Conservation (phyloP, 2,113 vertebrate genomes). For the Hyla sarda region DNA sequence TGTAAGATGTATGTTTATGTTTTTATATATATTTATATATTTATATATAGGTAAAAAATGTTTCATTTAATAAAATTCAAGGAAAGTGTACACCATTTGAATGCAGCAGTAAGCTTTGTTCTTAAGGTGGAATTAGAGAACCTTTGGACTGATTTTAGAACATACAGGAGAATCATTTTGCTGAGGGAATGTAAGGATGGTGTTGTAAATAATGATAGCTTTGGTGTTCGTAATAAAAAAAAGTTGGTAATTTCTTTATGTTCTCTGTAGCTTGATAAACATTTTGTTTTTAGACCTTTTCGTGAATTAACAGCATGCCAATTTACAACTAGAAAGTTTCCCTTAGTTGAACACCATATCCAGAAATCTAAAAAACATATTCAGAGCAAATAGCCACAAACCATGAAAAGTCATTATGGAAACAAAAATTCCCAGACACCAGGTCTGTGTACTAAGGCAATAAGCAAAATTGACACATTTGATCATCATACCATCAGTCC, state of each 20-base stretch:
- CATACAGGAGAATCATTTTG: constrained; percentile 53
- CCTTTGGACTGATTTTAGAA: constrained; percentile 49
- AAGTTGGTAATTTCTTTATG: constrained; percentile 69
- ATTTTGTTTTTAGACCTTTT: neutral
- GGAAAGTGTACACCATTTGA: constrained; percentile 67
- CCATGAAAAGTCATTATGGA: neutral
- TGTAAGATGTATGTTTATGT: constrained; percentile 70
- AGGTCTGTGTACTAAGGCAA: constrained; percentile 33
- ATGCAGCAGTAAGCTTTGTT: constrained; percentile 66
- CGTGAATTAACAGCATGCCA: constrained; percentile 18
- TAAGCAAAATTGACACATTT: neutral
- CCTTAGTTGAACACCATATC: neutral
- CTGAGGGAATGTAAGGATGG: constrained; percentile 36
- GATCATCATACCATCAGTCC: neutral
- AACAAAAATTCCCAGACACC: neutral
- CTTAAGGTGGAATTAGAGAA: constrained; percentile 63
- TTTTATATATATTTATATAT: constrained; percentile 68
- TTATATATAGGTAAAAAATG: constrained; percentile 79
- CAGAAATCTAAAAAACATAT: neutral
- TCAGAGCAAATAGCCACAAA: neutral
- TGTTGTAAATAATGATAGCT: constrained; percentile 67
- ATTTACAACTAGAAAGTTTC: neutral
- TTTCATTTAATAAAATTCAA: constrained; percentile 69
- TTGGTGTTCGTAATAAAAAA: constrained; percentile 79
- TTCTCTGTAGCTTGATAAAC: constrained; percentile 56